A percentile compares a stretch with the other conserved stretches of the same genome.
Conservation (phyloP, 1,140 invertebrate genomes). For the Sinella curviseta region DNA sequence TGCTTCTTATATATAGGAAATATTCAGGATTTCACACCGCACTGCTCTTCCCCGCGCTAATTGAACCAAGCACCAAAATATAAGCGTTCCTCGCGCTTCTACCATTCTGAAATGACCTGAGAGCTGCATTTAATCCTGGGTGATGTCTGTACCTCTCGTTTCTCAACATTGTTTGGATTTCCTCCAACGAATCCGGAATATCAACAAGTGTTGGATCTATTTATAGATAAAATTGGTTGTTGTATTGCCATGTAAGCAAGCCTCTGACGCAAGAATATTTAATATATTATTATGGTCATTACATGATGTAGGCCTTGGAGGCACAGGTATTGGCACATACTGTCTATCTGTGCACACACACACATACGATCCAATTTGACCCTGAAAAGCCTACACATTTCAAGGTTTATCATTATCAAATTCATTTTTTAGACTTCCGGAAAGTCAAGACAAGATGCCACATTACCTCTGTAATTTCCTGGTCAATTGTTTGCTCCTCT, state of each 20-base stretch:
- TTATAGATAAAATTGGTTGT: background rate
- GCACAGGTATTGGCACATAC: background rate
- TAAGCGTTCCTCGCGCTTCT: conserved; percentile 30
- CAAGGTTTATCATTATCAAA: too few relatives aligned
- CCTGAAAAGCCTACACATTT: too few relatives aligned
- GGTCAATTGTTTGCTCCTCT: background rate
- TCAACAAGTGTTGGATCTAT: background rate
- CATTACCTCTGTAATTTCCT: background rate
- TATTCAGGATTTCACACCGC: background rate
- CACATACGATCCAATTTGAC: too few relatives aligned
- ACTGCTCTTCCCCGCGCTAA: conserved; percentile 17
- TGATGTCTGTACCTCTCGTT: background rate
- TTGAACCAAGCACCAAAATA: conserved; percentile 22
- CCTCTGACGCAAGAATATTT: too few relatives aligned
- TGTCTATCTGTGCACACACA: background rate
- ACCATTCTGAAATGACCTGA: background rate
- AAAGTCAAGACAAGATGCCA: too few relatives aligned
- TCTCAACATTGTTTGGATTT: too few relatives aligned
- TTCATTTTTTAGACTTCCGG: too few relatives aligned
- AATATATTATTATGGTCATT: too few relatives aligned
- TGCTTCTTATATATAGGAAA: background rate
- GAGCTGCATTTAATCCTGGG: background rate
- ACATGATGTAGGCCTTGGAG: background rate
- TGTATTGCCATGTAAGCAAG: too few relatives aligned
- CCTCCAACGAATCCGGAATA: background rate